Base-by-base conservation (phyloP, 2,113 vertebrate genomes). In the Oreotrochilus melanogaster region DNA sequence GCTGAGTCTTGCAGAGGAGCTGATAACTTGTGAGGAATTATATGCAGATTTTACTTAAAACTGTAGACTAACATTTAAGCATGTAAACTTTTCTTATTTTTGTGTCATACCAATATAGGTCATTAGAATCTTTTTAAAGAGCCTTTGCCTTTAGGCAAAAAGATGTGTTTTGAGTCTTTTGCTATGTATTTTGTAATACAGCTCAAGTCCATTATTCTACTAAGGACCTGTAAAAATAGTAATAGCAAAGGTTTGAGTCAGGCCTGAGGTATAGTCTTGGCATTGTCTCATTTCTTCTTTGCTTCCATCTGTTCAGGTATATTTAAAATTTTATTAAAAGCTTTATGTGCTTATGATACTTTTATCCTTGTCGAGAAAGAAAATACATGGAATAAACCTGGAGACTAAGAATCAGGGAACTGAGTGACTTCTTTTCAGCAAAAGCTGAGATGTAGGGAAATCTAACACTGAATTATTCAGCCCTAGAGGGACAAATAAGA, bases 321-420 rank as follows among this genome's bases (percentile, higher is more conserved):
- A 82, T 85, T 75, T 94, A 85, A 79, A 93, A 91, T 39, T 85
- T 89, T 19, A 58, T 85, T 85, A 48, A 72, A 85, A 89, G 61
- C 39, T 85, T 78, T 64, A 43, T 78, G 27, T 93, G 61, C 27
- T 81, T 87, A 35, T 72, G 37, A 56, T 72, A 48, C 23, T 72
- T 87, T 75, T 93, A 13, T 76, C n/a, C 28, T 88, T 61, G 30
- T 85, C 43, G 62, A 82, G 23, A 42, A 85, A 78, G n/a, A 82
- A 85, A 67, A 87, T 69, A 24, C 0, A 13, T 61, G 53, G 24
- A 81, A 87, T 74, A 78, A 86, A 85, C 22, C 6, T 53, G 16
- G 35, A 78, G 78, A 85, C 24, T 65, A 79, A 85, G 80, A 87
- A 35, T 65, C 24, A 35, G 25, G 60, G 70, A 81, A 72, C 48